Conservation (phyloP, 2,797 vertebrate species). For the Glyptemys insculpta region DNA sequence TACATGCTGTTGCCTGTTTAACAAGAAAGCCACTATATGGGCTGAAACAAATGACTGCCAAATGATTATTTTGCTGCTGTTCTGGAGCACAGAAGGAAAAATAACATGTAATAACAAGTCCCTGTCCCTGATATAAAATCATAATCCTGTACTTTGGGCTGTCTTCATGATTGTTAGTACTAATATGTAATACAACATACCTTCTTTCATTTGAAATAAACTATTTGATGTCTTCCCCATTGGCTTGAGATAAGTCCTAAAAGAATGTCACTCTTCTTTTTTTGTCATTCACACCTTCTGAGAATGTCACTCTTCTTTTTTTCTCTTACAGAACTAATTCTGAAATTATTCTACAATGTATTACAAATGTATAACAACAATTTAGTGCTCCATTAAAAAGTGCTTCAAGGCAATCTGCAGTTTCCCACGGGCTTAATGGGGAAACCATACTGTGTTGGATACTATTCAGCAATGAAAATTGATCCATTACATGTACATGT, state of each 20-base stretch:
- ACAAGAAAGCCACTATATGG: not conserved
- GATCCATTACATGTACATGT: slow-evolving; percentile 60
- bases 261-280: slow-evolving; percentile 51
- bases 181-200: not conserved
- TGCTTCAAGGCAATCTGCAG: slow-evolving; percentile 44
- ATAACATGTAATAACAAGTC: not conserved
- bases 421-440: slow-evolving; percentile 62
- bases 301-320: slow-evolving; percentile 55
- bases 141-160: rapidly evolving
- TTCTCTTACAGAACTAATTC: slow-evolving; percentile 47
- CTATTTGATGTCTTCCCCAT: slow-evolving; percentile 49
- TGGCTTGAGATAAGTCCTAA: not conserved
- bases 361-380: slow-evolving; percentile 67
- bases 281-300: slow-evolving; percentile 1
- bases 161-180: slow-evolving; percentile 8
- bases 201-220: slow-evolving; percentile 57
- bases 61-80: not conserved
- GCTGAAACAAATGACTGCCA: not conserved
- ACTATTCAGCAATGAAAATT: slow-evolving; percentile 70
- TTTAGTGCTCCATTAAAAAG: slow-evolving; percentile 35
- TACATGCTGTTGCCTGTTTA: not conserved
- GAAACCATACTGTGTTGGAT: slow-evolving; percentile 51
- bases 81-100: not conserved
- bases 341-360: slow-evolving; percentile 66
- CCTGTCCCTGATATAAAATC: not conserved